These are phyloP conservation scores for Drosophila mayri DNA, from an alignment of 1,140 invertebrate genomes.

Conservation along the genomic window DNA sequence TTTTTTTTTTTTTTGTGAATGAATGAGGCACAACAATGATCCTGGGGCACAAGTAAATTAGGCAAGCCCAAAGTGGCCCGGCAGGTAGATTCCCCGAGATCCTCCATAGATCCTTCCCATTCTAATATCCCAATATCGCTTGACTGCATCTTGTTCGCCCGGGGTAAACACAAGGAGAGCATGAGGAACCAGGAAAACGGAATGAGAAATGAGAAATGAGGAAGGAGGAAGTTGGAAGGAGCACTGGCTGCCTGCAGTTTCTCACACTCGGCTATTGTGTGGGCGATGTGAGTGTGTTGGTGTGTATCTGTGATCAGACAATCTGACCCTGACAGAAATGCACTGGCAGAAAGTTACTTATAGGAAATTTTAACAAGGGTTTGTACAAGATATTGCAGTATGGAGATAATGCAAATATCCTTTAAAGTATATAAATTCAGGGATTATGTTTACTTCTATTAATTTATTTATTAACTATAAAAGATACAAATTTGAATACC, in stretches of 20 bases:
- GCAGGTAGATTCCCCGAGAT: slow-evolving; percentile 56
- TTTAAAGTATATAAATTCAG: background rate
- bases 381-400: background rate
- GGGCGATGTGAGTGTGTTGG: slow-evolving; percentile 42
- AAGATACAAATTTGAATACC: no score
- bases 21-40: slow-evolving; percentile 55
- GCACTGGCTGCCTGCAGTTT: slow-evolving; percentile 62
- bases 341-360: slow-evolving; percentile 40
- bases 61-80: slow-evolving; percentile 77
- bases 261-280: slow-evolving; percentile 72
- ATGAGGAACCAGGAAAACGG: slow-evolving; percentile 29
- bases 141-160: slow-evolving; percentile 67
- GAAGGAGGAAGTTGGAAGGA: slow-evolving; percentile 6
- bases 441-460: no score
- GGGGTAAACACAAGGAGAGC: slow-evolving; percentile 24
- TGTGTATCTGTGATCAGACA: slow-evolving; percentile 44
- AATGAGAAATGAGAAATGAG: slow-evolving; percentile 20
- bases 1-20: slow-evolving; percentile 58
- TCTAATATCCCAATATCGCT: slow-evolving; percentile 76
- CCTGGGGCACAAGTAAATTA: slow-evolving; percentile 76
- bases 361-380: background rate
- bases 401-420: background rate
- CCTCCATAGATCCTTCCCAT: slow-evolving; percentile 32
- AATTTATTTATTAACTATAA: no score
- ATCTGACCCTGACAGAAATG: slow-evolving; percentile 59